Evolutionary conservation across 35 echinoderm and acorn worm genomes (phyloP).

Genomic region (Nesometra sesokonis): DNA sequence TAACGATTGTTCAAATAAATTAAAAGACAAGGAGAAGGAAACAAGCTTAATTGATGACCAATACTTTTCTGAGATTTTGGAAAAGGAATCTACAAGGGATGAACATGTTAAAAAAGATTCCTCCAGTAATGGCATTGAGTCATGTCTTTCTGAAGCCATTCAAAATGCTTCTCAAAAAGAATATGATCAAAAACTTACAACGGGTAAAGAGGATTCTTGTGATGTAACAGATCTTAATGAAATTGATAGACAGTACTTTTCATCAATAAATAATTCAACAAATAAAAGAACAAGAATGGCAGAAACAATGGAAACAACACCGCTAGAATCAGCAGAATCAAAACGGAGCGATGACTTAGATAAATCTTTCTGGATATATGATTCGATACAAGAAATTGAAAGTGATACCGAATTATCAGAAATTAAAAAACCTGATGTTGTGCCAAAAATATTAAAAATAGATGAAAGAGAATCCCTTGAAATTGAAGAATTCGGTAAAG

Average conservation of each 20-base stretch:
- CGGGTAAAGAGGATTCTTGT: not conserved
- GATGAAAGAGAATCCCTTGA: not conserved
- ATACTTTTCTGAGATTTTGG: too few species aligned
- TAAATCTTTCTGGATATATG: not conserved
- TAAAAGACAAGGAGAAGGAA: too few species aligned
- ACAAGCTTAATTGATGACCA: too few species aligned
- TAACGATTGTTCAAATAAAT: too few species aligned
- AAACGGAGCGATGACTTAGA: not conserved
- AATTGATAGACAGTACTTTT: conserved; percentile 69
- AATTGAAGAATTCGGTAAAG: not conserved
- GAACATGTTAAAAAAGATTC: too few species aligned
- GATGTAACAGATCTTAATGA: conserved; percentile 14
- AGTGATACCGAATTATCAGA: not conserved
- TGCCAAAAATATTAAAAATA: not conserved
- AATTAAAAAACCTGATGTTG: conserved; percentile 13
- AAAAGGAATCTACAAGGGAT: too few species aligned
- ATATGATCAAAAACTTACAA: not conserved
- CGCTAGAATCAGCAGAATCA: not conserved
- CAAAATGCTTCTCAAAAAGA: not conserved
- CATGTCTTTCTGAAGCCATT: not conserved
- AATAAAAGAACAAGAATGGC: not conserved
- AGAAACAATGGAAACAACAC: too few species aligned
- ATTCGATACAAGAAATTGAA: not conserved
- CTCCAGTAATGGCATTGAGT: not conserved
- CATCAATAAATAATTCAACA: not conserved